Evolutionary conservation across 2,888 invertebrate species (phyloP), one percentile per base, ranked within the genome.

Genomic region (Ophion ellenae): DNA sequence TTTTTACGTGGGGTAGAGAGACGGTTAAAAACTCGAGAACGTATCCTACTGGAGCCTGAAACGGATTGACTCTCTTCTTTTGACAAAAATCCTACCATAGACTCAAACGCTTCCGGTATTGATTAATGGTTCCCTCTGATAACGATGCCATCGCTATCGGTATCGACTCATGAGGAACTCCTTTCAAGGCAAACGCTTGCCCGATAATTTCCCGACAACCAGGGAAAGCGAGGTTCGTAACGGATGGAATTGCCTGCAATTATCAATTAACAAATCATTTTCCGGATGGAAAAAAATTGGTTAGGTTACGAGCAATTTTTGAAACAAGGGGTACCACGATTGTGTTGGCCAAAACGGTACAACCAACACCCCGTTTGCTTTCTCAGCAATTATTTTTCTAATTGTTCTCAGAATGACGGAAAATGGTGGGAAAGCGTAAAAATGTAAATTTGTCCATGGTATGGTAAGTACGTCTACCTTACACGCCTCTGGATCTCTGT

Each of bases 381-480:
- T 32, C 32, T 32, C 32, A 4, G 87, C 20, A 61, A 79, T 83
- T 45, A 86, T 86, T 81, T 86, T 83, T 45, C 57, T 57, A 47
- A 86, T 77, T 11, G 59, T 81, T 64, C 77, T 67, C 11, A 83
- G n/a, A 24, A 86, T 83, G 14, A 83, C 36, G 5, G 83, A 70
- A 86, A 86, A 32, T n/a, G 86, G 87, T 45, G 87, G 87, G 83
- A 91, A 91, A 9, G 90, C 90, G 82, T 91, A 91, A 85, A 85
- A 86, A 53, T 88, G 89, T 84, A 80, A 28, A 32, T 70, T 75
- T 9, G 78, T 66, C 83, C 88, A 85, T 10, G 88, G 57, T 2
- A 88, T 28, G 11, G 89, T 90, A 74, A 91, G 91, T 6, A 90
- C 90, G 82, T 91, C 89, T 5, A 90, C 78, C 24, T 78, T 69